phyloP scores from a whole-genome alignment of 2,888 invertebrate genomes.

The Euzophera pinguis region DNA sequence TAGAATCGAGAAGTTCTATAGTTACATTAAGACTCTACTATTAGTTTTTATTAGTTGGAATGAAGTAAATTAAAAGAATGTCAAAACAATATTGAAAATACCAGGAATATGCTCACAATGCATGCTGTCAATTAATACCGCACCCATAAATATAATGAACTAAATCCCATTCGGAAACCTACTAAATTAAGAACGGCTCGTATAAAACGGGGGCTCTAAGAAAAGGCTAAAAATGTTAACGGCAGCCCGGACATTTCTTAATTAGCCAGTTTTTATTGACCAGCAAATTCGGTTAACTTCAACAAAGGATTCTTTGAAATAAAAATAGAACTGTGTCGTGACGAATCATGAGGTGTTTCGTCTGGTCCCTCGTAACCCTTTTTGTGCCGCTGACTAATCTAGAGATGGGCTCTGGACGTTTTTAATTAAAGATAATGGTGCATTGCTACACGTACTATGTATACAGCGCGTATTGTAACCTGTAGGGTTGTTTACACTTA shows the following conservation, averaged over 20 bases:
- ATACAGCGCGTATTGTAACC: slow-evolving; percentile 30
- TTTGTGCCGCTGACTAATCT: slow-evolving; percentile 75
- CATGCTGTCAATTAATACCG: slow-evolving; percentile 12
- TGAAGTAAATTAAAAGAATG: no score
- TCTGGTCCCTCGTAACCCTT: slow-evolving; percentile 68
- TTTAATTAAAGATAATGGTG: slow-evolving; percentile 77
- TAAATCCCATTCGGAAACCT: slow-evolving; percentile 20
- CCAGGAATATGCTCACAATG: slow-evolving; percentile 1
- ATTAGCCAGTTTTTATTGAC: slow-evolving; percentile 73
- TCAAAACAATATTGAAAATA: background rate
- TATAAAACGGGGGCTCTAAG: slow-evolving; percentile 44
- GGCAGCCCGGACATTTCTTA: slow-evolving; percentile 73
- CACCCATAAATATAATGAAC: slow-evolving; percentile 20
- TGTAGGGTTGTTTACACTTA: slow-evolving; percentile 44
- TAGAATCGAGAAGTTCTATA: background rate
- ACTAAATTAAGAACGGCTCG: slow-evolving; percentile 43
- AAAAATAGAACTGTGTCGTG: slow-evolving; percentile 75
- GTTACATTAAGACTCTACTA: background rate
- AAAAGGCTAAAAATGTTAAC: slow-evolving; percentile 60
- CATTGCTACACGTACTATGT: slow-evolving; percentile 69
- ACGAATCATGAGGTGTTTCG: slow-evolving; percentile 76
- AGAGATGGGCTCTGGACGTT: slow-evolving; percentile 64
- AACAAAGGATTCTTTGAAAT: slow-evolving; percentile 73
- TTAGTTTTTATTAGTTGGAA: no score
- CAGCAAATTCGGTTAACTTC: slow-evolving; percentile 75